Evolutionary conservation across 2,113 vertebrate genomes (phyloP), one percentile per base, ranked within the genome.

Genomic region (Pterocles burchelli): DNA sequence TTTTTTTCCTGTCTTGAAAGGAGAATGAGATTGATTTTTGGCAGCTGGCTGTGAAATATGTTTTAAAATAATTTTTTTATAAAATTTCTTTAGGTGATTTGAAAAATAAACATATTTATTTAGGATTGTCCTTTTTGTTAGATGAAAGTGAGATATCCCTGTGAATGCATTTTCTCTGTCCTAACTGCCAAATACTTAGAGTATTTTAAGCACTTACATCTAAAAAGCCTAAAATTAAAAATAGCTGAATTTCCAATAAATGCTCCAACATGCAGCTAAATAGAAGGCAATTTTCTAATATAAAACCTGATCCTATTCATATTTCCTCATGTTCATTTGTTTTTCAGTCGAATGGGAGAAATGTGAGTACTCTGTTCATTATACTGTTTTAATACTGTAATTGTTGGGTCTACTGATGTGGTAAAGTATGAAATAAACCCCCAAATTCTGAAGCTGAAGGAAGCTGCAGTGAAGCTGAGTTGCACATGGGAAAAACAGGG

Each of bases 341-440:
- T 77, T 95, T 93, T 46, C 43, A 55, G 25, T 65, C 79, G 49
- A 95, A 87, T 81, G 46, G 48, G 48, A 87, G 66, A 89, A 89
- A 87, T 72, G 8, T n/a, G 57, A 78, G 6, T 71, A n/a, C 34
- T 51, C 48, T 67, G 57, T 21, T 88, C 10, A 70, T 73, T 59
- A 45, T 57, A 52, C 41, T 41, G 34, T 38, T 45, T 45, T 54
- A 57, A 54, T 66, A 49, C 51, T 58, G 9, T 49, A 83, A 52
- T 19, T 54, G 26, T 57, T 28, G 24, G 6, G 34, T 41, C 18
- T 73, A 21, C 29, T 26, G 43, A 66, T 36, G 15, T 33, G 18
- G 10, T 26, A 46, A 87, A 70, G 41, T 29, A 38, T 11, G 29
- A 77, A 78, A 71, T 41, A 29, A 63, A 18, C 6, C 18, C 20